Conservation (phyloP, 2,888 invertebrate genomes). For the Drosophila kanekoi region DNA sequence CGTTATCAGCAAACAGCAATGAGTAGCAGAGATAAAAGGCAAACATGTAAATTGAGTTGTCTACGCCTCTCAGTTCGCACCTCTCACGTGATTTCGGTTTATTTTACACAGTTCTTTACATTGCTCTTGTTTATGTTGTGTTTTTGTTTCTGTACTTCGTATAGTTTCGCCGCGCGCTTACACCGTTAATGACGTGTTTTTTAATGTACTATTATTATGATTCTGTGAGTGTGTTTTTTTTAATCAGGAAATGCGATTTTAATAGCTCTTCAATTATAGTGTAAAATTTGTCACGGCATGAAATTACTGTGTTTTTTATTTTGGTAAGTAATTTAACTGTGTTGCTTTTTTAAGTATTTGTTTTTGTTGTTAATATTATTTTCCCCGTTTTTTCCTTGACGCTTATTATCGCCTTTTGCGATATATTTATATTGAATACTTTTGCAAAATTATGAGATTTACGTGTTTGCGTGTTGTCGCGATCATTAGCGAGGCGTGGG, state of each 20-base stretch:
- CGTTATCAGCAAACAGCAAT: constrained; percentile 38
- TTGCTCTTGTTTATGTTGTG: constrained; percentile 3
- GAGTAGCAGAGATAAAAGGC: constrained; percentile 14
- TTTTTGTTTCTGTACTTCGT: constrained; percentile 2
- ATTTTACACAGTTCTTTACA: constrained; percentile 15
- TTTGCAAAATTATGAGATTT: neutral
- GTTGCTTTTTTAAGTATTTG: neutral
- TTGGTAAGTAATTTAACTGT: constrained; percentile 7
- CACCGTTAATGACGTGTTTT: constrained; percentile 17
- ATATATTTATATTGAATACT: constrained; percentile 6
- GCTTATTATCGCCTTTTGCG: neutral
- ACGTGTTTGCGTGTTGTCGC: constrained; percentile 15
- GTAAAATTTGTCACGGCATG: constrained; percentile 29
- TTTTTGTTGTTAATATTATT: neutral
- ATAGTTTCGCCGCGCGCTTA: constrained; percentile 5
- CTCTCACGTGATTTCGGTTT: constrained; percentile 31
- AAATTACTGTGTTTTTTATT: constrained; percentile 7
- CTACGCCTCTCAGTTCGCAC: constrained; percentile 12
- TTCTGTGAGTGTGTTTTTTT: neutral
- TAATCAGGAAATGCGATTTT: constrained; percentile 27
- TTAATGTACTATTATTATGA: constrained; percentile 3
- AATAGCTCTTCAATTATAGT: constrained; percentile 15
- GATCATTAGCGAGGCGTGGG: constrained; percentile 41
- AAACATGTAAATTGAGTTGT: constrained; percentile 34
- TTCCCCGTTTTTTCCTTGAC: constrained; percentile 1